Evolutionary conservation across 35 echinoderm and acorn worm genomes (phyloP), one percentile per base, ranked within the genome.

Genomic region (Strongylocentrotus purpuratus): DNA sequence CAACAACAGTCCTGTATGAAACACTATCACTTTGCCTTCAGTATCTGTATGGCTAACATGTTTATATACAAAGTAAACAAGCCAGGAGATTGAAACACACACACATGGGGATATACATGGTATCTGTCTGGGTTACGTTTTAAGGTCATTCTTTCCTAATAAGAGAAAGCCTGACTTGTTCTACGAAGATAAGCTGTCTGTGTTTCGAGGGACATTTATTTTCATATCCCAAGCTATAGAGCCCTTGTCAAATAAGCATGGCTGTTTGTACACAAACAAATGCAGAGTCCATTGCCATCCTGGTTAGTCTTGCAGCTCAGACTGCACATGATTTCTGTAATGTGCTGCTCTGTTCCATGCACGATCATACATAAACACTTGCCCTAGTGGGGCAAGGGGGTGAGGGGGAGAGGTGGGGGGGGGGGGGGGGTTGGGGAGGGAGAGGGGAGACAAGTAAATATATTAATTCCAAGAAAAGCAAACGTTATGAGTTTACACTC

Each of bases 181-280:
- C 22, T 78, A n/a, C 6, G 28, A 78, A 78, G 65, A 78, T 78
- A 78, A 78, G 65, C 20, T 78, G 65, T 78, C 65, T 78, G 65
- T 78, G 65, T 78, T 78, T 78, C 35, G 4, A n/a, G 65, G 65
- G 65, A 78, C 65, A 78, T 78, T 78, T 78, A 78, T 78, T 78
- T 78, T 78, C 65, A 78, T 78, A 78, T 78, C 65, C 65, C 22
- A 0, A 78, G 65, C 65, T 78, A 22, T 78, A 78, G 7, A 78
- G 65, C 65, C 65, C 65, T n/a, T 78, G 65, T 78, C 65, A 78
- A 78, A 78, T 78, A 78, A 78, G 65, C 65, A 78, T n/a, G 65
- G 18, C 5, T 78, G 65, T 78, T 78, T 78, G n/a, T 22, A 78
- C 65, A 78, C n/a, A n/a, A n/a, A 78, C 65, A 78, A 78, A 78